Evolutionary conservation across 2,113 vertebrate genomes (phyloP).

Genomic region (Protobothrops flavoviridis): DNA sequence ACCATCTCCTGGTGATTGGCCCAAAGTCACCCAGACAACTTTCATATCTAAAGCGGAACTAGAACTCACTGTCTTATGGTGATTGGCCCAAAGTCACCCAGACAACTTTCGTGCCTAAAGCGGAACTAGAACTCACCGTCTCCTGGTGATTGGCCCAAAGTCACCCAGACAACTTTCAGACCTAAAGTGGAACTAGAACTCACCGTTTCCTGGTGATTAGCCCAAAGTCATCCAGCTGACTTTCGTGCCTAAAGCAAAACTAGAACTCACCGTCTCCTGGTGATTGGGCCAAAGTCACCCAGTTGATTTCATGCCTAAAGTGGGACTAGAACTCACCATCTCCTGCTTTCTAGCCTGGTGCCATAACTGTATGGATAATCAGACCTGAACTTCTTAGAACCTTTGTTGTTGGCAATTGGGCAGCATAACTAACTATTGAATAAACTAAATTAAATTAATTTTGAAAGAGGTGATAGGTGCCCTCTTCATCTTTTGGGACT

Average conservation of each 20-base stretch:
- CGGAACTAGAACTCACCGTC: not conserved
- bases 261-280: too few species aligned
- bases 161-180: rapidly evolving
- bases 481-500: not conserved
- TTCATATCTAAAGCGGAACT: too few species aligned
- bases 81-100: too few species aligned
- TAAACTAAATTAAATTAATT: not conserved
- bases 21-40: too few species aligned
- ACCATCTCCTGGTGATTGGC: too few species aligned
- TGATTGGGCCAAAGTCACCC: too few species aligned
- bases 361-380: not conserved
- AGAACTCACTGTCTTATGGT: too few species aligned
- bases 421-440: not conserved
- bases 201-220: too few species aligned
- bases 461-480: not conserved
- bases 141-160: not conserved
- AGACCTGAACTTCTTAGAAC: not conserved
- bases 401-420: not conserved
- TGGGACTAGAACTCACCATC: not conserved
- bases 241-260: too few species aligned
- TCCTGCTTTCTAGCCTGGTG: not conserved
- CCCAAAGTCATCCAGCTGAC: rapidly evolving
- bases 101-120: too few species aligned
- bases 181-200: not conserved
- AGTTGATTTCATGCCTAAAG: too few species aligned